Evolutionary conservation across 2,113 vertebrate genomes (phyloP), one percentile per base, ranked within the genome.

Genomic region (Coptodon bakossiorum): DNA sequence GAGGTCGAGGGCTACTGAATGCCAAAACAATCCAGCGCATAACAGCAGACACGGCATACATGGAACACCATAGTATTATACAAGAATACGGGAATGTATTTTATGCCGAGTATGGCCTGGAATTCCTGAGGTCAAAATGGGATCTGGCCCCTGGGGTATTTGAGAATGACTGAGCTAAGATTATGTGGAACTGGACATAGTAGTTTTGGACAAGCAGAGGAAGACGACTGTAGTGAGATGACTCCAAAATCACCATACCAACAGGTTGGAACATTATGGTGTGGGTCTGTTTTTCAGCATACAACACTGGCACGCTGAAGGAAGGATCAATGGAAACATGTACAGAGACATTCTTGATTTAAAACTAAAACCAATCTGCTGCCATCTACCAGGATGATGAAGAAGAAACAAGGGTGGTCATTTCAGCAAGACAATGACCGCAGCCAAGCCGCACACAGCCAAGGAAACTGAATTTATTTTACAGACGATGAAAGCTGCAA

Each of bases 11-110:
- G 34, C 59, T 63, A 11, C 16, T 63, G 9, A 1, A 29, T 29
- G 4, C 5, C n/a, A n/a, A n/a, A n/a, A n/a, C 16, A 63, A 34
- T 34, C 6, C 31, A 0, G 59, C 17, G 36, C 29, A 0, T 7
- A 63, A 36, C 59, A 11, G 31, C 2, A 31, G 27, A 14, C 5
- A 61, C 16, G 1, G 16, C 3, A 4, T 61, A 34, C 57, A 57
- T 61, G 57, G 57, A 34, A 34, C 57, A 0, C 29, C 57, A 34
- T 19, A 34, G 1, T 2, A 61, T 61, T 61, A 61, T 61, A 34
- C 57, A 61, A 31, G 29, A 61, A 61, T 19, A 61, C 3, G 0
- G 57, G 29, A 61, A 61, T 61, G 29, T 61, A 34, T 61, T 61
- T 16, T 10, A 61, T 61, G 57, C 57, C 0, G 2, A 31, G 57